A percentile compares a stretch with the other conserved stretches of the same genome.
These are phyloP conservation scores for Eulacestoma nigropectus DNA, from an alignment of 2,113 vertebrate genomes.

Conservation along the genomic window DNA sequence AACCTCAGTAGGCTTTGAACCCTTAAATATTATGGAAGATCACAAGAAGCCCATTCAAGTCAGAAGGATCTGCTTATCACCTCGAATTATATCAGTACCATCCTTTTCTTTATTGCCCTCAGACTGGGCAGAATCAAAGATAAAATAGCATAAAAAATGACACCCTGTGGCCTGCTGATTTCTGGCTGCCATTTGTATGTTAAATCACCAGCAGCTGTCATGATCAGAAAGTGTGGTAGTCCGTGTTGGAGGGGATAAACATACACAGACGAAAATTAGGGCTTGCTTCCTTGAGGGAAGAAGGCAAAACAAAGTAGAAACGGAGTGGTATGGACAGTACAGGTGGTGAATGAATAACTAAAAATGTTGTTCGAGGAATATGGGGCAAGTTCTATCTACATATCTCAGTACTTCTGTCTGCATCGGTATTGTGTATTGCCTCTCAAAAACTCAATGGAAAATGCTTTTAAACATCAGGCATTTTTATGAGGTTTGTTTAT, in stretches of 20 bases:
- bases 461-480: neutral
- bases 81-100: slow-evolving; percentile 24
- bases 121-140: neutral
- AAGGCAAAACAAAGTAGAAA: neutral
- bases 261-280: neutral
- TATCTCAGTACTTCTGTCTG: neutral
- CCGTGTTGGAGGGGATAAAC: neutral
- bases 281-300: neutral
- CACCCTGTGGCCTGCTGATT: neutral
- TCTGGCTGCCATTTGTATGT: slow-evolving; percentile 9
- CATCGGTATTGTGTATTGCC: neutral
- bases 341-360: neutral
- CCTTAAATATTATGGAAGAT: slow-evolving; percentile 41
- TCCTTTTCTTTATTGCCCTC: slow-evolving; percentile 7
- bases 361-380: neutral
- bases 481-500: neutral
- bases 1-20: slow-evolving; percentile 8
- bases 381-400: neutral
- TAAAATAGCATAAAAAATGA: slow-evolving; percentile 17
- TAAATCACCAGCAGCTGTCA: slow-evolving; percentile 13
- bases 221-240: neutral
- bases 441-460: neutral
- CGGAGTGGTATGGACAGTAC: neutral
- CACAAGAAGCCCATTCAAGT: slow-evolving; percentile 29
- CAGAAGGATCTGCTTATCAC: slow-evolving; percentile 29